Conservation (phyloP, 2,888 invertebrate genomes). For the Polyommatus icarus region DNA sequence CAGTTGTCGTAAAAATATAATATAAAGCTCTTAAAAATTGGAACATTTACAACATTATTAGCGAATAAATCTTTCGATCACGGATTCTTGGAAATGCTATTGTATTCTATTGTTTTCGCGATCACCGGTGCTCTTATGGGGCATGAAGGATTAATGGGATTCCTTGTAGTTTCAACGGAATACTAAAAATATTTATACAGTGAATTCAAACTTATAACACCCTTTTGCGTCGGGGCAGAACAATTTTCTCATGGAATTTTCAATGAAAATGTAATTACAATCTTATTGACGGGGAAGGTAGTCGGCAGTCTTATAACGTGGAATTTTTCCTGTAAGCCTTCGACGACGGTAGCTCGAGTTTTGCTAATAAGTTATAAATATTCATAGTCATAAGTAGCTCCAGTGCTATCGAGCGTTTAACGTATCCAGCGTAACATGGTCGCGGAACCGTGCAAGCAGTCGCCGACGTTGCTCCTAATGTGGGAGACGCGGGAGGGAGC, state of each 20-base stretch:
- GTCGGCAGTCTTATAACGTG: conserved; percentile 30
- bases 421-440: conserved; percentile 46
- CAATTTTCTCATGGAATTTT: not conserved
- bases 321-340: conserved; percentile 50
- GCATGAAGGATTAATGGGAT: not conserved
- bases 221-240: not conserved
- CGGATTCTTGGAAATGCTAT: too few relatives aligned
- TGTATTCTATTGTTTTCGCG: too few relatives aligned
- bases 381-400: conserved; percentile 77
- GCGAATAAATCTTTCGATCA: too few relatives aligned
- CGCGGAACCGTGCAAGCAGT: conserved; percentile 31
- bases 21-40: too few relatives aligned
- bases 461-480: not conserved
- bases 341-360: conserved; percentile 56
- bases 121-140: too few relatives aligned
- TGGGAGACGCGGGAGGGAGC: conserved; percentile 37
- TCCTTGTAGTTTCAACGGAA: too few relatives aligned
- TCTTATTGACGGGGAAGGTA: conserved; percentile 17
- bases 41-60: too few relatives aligned
- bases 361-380: conserved; percentile 78
- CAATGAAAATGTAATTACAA: conserved; percentile 15
- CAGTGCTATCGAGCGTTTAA: conserved; percentile 71
- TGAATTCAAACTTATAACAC: not conserved
- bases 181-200: not conserved
- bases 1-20: too few relatives aligned